Percentiles rank a stretch among this genome's conserved stretches.
Evolutionary conservation across 2,113 vertebrate genomes (phyloP).

Genomic region (Upupa epops): DNA sequence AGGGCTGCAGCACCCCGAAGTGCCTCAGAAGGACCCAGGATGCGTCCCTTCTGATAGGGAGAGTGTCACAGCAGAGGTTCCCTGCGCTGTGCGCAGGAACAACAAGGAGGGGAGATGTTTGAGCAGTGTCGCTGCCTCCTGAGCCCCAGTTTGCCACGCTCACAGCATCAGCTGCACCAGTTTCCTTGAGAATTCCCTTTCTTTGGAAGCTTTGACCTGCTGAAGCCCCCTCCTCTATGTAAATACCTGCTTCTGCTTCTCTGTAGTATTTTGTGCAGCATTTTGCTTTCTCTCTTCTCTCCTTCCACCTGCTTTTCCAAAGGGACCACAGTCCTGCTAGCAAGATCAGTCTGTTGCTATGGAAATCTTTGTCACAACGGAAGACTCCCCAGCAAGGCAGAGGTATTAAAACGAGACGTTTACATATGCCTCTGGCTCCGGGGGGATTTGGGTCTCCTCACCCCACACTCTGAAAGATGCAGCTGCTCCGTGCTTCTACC

Average conservation of each 20-base stretch:
- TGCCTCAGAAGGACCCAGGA: neutral
- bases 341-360: constrained; percentile 53
- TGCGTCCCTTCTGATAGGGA: accelerated
- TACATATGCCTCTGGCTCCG: neutral
- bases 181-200: neutral
- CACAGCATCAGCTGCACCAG: neutral
- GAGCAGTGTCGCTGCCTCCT: neutral
- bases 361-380: constrained; percentile 63
- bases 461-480: neutral
- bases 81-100: neutral
- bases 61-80: neutral
- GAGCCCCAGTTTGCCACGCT: accelerated
- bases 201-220: neutral
- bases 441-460: neutral
- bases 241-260: neutral
- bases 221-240: neutral
- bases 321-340: constrained; percentile 24
- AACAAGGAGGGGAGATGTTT: neutral
- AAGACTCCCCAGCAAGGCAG: constrained; percentile 34
- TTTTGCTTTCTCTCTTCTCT: neutral
- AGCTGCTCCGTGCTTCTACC: neutral
- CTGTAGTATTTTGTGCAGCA: accelerated
- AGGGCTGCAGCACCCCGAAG: neutral
- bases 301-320: constrained; percentile 21
- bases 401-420: constrained; percentile 39